phyloP scores from a whole-genome alignment of 2,113 vertebrate species.

The Craseonycteris thonglongyai region DNA sequence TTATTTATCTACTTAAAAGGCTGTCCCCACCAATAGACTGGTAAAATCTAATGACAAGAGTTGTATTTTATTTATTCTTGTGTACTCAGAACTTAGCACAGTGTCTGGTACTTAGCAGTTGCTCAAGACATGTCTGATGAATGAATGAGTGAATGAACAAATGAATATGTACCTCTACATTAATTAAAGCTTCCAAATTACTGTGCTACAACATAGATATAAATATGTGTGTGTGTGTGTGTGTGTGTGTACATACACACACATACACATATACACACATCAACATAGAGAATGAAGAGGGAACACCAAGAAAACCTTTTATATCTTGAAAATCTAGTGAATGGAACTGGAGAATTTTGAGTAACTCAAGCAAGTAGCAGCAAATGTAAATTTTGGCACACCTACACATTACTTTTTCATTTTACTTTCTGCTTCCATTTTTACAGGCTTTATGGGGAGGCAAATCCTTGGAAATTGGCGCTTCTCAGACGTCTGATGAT shows the following conservation, averaged over 20 bases:
- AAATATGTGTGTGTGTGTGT: neutral
- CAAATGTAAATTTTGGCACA: neutral
- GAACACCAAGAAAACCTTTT: neutral
- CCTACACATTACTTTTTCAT: neutral
- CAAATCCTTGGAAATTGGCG: conserved; percentile 51
- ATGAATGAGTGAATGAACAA: neutral
- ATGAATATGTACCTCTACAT: neutral
- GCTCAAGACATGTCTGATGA: neutral
- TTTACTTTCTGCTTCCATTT: neutral
- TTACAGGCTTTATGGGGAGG: neutral
- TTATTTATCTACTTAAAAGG: conserved; percentile 9
- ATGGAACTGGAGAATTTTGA: neutral
- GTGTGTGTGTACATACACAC: too few species aligned
- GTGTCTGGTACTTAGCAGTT: neutral
- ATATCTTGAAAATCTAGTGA: neutral
- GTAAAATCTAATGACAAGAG: neutral
- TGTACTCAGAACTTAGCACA: neutral
- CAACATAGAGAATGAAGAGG: neutral
- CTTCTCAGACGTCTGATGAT: conserved; percentile 25
- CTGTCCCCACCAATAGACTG: neutral
- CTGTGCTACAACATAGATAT: neutral
- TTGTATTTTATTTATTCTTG: neutral
- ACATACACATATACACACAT: too few species aligned
- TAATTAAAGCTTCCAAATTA: neutral
- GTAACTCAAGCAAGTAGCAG: neutral